phyloP scores from a whole-genome alignment of 92 coral and sea anemone genomes.

The Porites lobata region DNA sequence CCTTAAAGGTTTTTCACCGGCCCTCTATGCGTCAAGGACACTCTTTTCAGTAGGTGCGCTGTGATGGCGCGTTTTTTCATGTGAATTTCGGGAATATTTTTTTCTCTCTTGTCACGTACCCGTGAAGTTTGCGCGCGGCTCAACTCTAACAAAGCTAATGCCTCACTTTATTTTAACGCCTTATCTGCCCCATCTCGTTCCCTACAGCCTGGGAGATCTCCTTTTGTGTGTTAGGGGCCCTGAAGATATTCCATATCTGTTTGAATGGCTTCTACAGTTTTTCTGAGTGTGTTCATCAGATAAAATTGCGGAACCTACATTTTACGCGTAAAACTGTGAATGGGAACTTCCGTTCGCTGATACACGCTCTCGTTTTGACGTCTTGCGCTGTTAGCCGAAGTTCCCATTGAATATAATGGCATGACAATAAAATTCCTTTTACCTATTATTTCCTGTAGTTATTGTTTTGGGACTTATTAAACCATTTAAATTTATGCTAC shows the following conservation, averaged over 20 bases:
- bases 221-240: conserved; percentile 85
- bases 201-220: conserved; percentile 86
- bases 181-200: conserved; percentile 83
- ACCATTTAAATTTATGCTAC: conserved; percentile 63
- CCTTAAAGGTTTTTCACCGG: conserved; percentile 54
- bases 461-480: conserved; percentile 86
- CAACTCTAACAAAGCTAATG: conserved; percentile 37
- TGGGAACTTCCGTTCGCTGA: conserved; percentile 92
- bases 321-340: conserved; percentile 84
- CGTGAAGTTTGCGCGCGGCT: conserved; percentile 19
- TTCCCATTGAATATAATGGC: conserved; percentile 95
- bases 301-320: conserved; percentile 82
- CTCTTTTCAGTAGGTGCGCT: conserved; percentile 40
- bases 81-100: conserved; percentile 34
- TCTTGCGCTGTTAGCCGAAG: conserved; percentile 83
- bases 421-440: conserved; percentile 91
- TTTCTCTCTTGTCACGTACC: conserved; percentile 47
- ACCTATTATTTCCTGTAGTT: conserved; percentile 89
- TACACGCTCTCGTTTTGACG: conserved; percentile 79
- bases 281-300: conserved; percentile 83
- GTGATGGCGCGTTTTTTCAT: conserved; percentile 13
- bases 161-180: conserved; percentile 50
- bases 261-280: conserved; percentile 88
- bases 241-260: conserved; percentile 86
- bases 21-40: conserved; percentile 26